These are phyloP conservation scores for roundworm (Caenorhabditis elegans) DNA, from an alignment of 1,140 invertebrate genomes.

Conservation along the genomic window WBcel235 BX284602.5:6819501-6820000, in stretches of 20 bases:
- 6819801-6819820: not conserved
- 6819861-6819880: too few relatives aligned
- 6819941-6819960: too few relatives aligned
- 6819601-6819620: not conserved
- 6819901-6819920: too few relatives aligned
- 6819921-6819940: too few relatives aligned
- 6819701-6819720: constrained; percentile 28
- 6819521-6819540: too few relatives aligned
- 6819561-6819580: not conserved
- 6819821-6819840: not conserved
- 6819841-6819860: too few relatives aligned
- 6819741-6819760: not conserved
- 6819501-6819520: too few relatives aligned
- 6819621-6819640: not conserved
- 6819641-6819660: not conserved
- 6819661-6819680: constrained; percentile 13
- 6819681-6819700: constrained; percentile 29
- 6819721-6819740: not conserved
- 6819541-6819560: too few relatives aligned
- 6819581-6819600: constrained; percentile 15
- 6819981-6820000: too few relatives aligned
- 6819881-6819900: too few relatives aligned
- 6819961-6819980: too few relatives aligned
- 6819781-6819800: constrained; percentile 13
- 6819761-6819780: not conserved